Conservation (phyloP, 2,797 vertebrate species). For the Nannoperca australis region DNA sequence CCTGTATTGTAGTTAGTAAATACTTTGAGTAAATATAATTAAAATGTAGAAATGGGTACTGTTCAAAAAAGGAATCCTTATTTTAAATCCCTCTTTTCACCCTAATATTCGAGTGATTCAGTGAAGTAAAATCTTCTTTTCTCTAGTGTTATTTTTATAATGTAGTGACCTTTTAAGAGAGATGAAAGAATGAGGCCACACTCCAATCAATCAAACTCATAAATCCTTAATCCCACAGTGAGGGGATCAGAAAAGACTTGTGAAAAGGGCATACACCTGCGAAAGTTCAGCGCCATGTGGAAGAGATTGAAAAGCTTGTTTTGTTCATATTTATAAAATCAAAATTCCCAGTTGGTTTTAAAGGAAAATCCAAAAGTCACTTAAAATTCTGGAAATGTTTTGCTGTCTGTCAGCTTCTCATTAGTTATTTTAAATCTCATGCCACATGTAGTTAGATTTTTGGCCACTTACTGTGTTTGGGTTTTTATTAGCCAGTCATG, state of each 20-base stretch:
- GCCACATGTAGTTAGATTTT: conserved; percentile 26
- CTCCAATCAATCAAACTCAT: conserved; percentile 68
- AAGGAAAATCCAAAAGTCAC: conserved; percentile 31
- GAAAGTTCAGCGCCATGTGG: conserved; percentile 22
- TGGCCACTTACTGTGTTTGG: conserved; percentile 12
- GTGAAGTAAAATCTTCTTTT: conserved; percentile 21
- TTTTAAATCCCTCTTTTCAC: neutral
- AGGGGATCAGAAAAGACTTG: conserved; percentile 52
- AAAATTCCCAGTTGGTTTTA: conserved; percentile 52
- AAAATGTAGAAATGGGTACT: neutral
- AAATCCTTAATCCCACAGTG: conserved; percentile 65
- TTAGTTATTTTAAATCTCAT: conserved; percentile 20
- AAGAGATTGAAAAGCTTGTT: conserved; percentile 39
- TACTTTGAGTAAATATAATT: conserved; percentile 5
- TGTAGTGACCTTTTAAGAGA: conserved; percentile 67
- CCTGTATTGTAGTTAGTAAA: neutral
- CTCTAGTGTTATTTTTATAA: conserved; percentile 55
- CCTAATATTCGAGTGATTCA: neutral
- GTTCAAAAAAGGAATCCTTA: conserved; percentile 7
- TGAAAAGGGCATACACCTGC: conserved; percentile 56
- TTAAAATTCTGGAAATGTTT: conserved; percentile 19
- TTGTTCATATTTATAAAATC: conserved; percentile 45
- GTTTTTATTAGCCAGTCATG: neutral
- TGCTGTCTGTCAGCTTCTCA: neutral
- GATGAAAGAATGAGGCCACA: conserved; percentile 58